Conservation (phyloP, 2,888 invertebrate species). For the Hyles lineata region DNA sequence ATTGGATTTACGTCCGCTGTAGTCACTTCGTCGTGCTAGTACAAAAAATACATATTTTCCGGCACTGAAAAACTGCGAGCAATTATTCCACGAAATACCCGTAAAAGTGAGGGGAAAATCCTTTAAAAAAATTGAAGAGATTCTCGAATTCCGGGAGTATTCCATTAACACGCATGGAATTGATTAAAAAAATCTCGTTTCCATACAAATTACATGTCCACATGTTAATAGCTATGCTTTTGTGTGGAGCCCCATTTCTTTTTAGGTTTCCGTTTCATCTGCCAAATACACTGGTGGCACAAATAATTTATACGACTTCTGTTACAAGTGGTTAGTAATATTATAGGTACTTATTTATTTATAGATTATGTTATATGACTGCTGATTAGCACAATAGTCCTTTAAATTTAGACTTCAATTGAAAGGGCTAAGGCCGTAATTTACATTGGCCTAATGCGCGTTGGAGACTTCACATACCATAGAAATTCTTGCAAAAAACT, state of each 20-base stretch:
- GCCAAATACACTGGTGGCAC: not conserved
- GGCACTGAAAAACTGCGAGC: too few species aligned
- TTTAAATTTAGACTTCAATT: not conserved
- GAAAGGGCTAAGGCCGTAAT: not conserved
- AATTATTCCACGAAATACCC: too few species aligned
- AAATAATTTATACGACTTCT: not conserved
- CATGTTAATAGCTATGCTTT: not conserved
- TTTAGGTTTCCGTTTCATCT: not conserved
- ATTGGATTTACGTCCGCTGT: too few species aligned
- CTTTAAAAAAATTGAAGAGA: too few species aligned
- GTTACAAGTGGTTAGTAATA: too few species aligned
- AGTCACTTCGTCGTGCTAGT: too few species aligned
- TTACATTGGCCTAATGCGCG: not conserved
- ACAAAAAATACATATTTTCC: not conserved
- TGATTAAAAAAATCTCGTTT: constrained; percentile 1
- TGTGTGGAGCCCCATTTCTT: constrained; percentile 2
- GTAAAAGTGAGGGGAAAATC: too few species aligned
- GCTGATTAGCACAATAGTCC: too few species aligned
- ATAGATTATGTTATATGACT: too few species aligned
- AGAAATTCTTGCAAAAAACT: not conserved
- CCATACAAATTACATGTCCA: not conserved
- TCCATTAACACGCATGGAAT: constrained; percentile 8
- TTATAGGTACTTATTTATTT: too few species aligned
- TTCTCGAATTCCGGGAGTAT: not conserved
- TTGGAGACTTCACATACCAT: not conserved